A percentile compares a stretch with the other conserved stretches of the same genome.
phyloP scores from a whole-genome alignment of 2,113 vertebrate species.

The Bufo gargarizans region DNA sequence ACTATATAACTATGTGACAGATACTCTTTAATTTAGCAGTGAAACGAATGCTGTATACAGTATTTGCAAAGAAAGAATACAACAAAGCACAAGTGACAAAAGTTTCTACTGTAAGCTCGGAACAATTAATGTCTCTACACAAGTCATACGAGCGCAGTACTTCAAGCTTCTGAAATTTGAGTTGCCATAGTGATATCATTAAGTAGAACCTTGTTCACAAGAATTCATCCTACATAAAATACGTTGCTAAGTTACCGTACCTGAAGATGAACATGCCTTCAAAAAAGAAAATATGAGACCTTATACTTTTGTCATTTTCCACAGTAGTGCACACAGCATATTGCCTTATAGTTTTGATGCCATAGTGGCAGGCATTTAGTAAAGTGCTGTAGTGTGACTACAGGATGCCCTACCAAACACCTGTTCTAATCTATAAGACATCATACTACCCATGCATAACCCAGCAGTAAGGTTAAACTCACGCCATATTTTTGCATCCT shows the following conservation, averaged over 20 bases:
- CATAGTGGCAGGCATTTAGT: background rate
- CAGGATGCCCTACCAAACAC: no score
- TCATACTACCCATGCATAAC: no score
- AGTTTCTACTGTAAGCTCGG: background rate
- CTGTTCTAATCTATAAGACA: no score
- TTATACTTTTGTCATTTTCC: background rate
- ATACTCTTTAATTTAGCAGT: no score
- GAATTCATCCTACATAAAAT: background rate
- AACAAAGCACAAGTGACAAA: background rate
- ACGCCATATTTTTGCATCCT: no score
- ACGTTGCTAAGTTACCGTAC: slow-evolving; percentile 7
- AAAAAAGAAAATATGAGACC: background rate
- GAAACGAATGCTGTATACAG: no score
- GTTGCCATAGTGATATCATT: slow-evolving; percentile 3
- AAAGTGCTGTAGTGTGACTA: background rate
- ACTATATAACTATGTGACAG: no score
- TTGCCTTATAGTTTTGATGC: background rate
- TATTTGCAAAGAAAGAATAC: background rate
- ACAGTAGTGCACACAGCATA: background rate
- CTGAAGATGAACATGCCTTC: background rate
- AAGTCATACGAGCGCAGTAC: background rate
- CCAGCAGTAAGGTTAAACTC: no score
- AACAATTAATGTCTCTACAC: background rate
- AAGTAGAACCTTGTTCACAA: background rate
- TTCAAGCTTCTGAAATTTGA: background rate